Evolutionary conservation across 1,140 invertebrate species (phyloP).

Genomic region (Phymastichus coffea): DNA sequence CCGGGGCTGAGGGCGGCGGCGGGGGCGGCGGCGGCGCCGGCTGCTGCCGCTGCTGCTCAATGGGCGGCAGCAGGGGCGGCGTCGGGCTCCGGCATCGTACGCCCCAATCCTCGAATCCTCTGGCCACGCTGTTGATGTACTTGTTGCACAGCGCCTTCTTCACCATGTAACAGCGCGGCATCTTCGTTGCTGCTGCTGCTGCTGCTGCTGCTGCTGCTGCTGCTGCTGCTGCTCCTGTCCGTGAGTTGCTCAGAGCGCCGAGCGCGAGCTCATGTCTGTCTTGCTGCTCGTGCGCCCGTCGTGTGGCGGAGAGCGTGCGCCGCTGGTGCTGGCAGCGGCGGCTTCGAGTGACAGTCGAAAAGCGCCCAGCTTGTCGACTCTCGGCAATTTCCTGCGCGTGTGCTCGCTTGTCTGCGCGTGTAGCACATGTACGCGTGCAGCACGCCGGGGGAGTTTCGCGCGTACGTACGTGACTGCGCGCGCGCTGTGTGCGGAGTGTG

Average conservation of each 20-base stretch:
- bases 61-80: constrained; percentile 34
- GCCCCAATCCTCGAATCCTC: constrained; percentile 50
- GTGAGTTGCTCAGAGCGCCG: no score
- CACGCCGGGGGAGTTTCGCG: no score
- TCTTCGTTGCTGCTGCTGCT: constrained; percentile 39
- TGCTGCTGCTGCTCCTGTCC: no score
- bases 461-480: no score
- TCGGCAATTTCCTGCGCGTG: not conserved
- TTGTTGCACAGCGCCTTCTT: constrained; percentile 60
- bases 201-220: no score
- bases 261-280: no score
- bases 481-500: no score
- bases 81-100: constrained; percentile 41
- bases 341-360: not conserved
- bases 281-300: no score
- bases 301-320: no score
- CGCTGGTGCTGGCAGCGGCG: no score
- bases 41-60: not conserved
- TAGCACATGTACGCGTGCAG: not conserved
- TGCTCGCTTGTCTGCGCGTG: not conserved
- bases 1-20: constrained; percentile 11
- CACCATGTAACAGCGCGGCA: constrained; percentile 62
- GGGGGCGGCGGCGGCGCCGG: constrained; percentile 16
- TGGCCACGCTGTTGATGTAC: constrained; percentile 53
- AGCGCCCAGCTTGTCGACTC: not conserved